Conservation (phyloP, 37 sponge, comb jelly and placozoan genomes). For the Halisarca cf. caerulea region DNA sequence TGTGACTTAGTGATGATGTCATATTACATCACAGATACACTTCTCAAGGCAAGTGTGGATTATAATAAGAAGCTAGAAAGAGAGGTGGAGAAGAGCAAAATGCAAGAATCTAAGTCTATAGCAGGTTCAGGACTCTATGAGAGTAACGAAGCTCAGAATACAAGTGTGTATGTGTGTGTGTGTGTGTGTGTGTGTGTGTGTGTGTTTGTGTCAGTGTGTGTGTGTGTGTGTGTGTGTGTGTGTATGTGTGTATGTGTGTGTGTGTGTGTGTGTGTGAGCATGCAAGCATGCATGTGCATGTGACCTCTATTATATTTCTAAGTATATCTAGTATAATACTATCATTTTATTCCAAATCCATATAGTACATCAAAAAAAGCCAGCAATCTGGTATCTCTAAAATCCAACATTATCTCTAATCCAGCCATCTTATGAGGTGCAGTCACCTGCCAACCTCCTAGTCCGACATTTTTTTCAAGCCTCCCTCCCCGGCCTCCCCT, state of each 20-base stretch:
- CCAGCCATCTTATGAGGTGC: no score
- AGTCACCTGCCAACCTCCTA: no score
- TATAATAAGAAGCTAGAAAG: conserved; percentile 83
- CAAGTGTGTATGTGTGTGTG: neutral
- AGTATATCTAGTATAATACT: no score
- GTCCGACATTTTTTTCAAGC: no score
- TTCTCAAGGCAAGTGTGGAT: conserved; percentile 88
- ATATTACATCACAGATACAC: conserved; percentile 38
- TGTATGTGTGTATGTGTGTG: neutral
- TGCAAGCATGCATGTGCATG: neutral
- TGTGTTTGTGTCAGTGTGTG: conserved; percentile 1
- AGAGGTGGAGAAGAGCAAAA: conserved; percentile 41
- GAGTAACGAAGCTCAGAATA: neutral
- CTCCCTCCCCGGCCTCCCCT: no score
- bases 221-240: neutral
- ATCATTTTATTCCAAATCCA: no score
- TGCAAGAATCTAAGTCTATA: conserved; percentile 55
- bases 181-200: neutral
- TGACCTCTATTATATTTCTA: no score
- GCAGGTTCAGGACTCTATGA: neutral
- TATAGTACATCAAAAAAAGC: no score
- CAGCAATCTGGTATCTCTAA: no score
- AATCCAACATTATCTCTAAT: no score
- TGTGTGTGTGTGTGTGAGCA: neutral
- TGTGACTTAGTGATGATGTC: neutral